phyloP scores from a whole-genome alignment of 2,888 invertebrate species.

The Aphodius sticticus region DNA sequence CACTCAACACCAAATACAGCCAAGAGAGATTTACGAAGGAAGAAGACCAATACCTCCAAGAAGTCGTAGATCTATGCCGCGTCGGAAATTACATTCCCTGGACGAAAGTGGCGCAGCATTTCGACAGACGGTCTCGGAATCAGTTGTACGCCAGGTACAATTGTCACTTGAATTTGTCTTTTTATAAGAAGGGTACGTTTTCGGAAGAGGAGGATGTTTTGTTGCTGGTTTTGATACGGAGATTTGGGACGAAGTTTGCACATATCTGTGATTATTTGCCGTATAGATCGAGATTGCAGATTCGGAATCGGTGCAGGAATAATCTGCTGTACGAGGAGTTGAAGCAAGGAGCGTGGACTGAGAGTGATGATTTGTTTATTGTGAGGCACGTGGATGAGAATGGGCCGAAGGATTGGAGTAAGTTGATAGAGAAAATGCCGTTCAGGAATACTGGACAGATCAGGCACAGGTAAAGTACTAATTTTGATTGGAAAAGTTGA shows the following conservation, averaged over 20 bases:
- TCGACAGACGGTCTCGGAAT: slow-evolving; percentile 69
- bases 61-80: slow-evolving; percentile 69
- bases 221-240: slow-evolving; percentile 67
- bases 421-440: slow-evolving; percentile 56
- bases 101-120: slow-evolving; percentile 71
- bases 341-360: slow-evolving; percentile 66
- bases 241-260: slow-evolving; percentile 68
- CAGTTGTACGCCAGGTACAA: background rate
- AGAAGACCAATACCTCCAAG: slow-evolving; percentile 73
- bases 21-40: slow-evolving; percentile 68
- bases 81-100: slow-evolving; percentile 77
- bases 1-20: slow-evolving; percentile 52
- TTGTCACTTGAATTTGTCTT: too few relatives aligned
- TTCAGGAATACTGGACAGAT: slow-evolving; percentile 63
- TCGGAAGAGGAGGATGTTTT: slow-evolving; percentile 72
- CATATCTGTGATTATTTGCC: slow-evolving; percentile 67
- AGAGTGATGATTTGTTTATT: slow-evolving; percentile 69
- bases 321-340: slow-evolving; percentile 56
- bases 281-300: slow-evolving; percentile 68
- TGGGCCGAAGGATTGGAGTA: slow-evolving; percentile 63
- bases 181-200: slow-evolving; percentile 67
- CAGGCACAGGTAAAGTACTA: slow-evolving; percentile 62
- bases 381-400: slow-evolving; percentile 63
- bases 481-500: background rate
- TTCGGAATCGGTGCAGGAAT: slow-evolving; percentile 67